These are phyloP conservation scores for Ptychobarbus kaznakovi DNA, from an alignment of 2,797 vertebrate species.

Conservation along the genomic window DNA sequence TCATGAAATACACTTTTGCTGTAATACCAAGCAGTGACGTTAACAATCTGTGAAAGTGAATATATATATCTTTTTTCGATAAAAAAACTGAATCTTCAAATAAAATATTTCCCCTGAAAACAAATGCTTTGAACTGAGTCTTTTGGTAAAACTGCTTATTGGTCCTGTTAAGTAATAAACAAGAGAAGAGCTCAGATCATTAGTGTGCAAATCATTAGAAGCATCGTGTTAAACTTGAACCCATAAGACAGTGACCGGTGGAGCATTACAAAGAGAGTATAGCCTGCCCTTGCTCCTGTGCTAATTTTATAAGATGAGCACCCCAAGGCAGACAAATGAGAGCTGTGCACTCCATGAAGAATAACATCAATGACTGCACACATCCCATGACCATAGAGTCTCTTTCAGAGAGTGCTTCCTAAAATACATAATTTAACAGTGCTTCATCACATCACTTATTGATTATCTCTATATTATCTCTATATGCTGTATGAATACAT, in stretches of 20 bases:
- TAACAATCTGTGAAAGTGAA: neutral
- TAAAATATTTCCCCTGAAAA: neutral
- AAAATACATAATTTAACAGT: slow-evolving; percentile 63
- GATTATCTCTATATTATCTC: slow-evolving; percentile 60
- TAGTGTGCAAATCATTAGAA: slow-evolving; percentile 38
- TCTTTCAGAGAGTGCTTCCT: slow-evolving; percentile 62
- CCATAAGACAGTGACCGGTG: slow-evolving; percentile 62
- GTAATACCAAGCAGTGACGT: neutral
- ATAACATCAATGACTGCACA: slow-evolving; percentile 73
- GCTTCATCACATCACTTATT: slow-evolving; percentile 66
- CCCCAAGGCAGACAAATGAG: slow-evolving; percentile 73
- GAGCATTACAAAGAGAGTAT: slow-evolving; percentile 66
- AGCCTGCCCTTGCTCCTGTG: slow-evolving; percentile 69
- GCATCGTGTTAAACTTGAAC: slow-evolving; percentile 63
- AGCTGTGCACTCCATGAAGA: slow-evolving; percentile 68
- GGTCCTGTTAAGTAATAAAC: neutral
- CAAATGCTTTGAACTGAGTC: neutral
- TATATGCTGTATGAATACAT: neutral
- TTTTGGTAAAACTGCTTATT: neutral
- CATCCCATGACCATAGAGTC: slow-evolving; percentile 70
- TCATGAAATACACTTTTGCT: neutral
- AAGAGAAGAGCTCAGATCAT: neutral
- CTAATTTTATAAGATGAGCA: slow-evolving; percentile 77
- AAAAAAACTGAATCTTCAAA: neutral
- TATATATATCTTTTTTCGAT: neutral